These are phyloP conservation scores for Austrolebias charrua DNA, from an alignment of 2,797 vertebrate species.

Conservation along the genomic window DNA sequence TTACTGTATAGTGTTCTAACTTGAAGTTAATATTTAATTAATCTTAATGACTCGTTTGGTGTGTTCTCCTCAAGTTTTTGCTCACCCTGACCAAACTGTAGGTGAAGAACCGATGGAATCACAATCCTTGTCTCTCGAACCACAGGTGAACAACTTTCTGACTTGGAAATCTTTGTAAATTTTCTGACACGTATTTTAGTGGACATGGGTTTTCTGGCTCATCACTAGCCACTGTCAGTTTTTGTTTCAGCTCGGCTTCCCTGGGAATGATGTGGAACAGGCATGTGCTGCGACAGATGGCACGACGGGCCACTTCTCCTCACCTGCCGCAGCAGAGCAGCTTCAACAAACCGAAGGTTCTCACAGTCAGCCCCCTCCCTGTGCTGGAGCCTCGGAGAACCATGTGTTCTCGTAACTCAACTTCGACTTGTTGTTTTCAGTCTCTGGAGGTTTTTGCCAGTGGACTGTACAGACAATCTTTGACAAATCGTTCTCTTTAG, in stretches of 20 bases:
- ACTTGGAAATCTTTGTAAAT: no score
- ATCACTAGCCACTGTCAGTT: slow-evolving; percentile 1
- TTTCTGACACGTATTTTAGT: no score
- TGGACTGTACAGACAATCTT: no score
- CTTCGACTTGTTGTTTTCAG: slow-evolving; percentile 5
- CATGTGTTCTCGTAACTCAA: slow-evolving; percentile 40
- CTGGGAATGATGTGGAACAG: slow-evolving; percentile 23
- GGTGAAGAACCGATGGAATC: no score
- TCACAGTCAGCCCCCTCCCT: slow-evolving; percentile 2
- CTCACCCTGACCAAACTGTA: no score
- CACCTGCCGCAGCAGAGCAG: slow-evolving; percentile 43
- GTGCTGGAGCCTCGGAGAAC: slow-evolving; percentile 20
- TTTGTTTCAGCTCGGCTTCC: slow-evolving; percentile 10
- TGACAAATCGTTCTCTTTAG: no score
- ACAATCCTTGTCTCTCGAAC: no score
- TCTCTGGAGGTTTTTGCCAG: not conserved
- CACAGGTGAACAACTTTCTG: no score
- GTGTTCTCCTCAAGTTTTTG: no score
- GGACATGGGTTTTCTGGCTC: not conserved
- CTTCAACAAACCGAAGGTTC: slow-evolving; percentile 32
- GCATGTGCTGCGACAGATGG: slow-evolving; percentile 53
- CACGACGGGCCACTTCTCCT: slow-evolving; percentile 10
- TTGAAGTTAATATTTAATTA: no score
- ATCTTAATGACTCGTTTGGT: no score
- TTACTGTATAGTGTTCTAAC: no score